Base-by-base conservation (phyloP, 2,888 invertebrate species). In the Xanthorhoe designata region DNA sequence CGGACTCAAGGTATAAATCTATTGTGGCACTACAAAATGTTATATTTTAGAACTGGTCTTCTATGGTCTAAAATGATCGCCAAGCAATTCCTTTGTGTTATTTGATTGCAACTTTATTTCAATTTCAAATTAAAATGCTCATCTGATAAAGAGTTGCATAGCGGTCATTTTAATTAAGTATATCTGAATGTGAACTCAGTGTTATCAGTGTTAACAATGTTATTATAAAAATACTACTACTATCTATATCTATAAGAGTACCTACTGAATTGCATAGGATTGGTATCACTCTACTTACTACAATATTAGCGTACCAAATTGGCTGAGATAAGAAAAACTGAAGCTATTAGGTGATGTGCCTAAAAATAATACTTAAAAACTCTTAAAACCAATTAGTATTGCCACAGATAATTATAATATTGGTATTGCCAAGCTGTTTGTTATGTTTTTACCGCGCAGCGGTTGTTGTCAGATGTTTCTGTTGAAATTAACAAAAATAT, bases 1-100 rank as follows among this genome's bases (percentile, higher is more conserved):
- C 83, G 96, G 96, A 79, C 88, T 97, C 57, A 97, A 97, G 94
- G 95, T 97, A 92, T 90, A 92, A 88, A 49, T 35, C 42, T 56
- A n/a, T 7, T 18, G 19, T 47, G 29, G 17, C 6, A 47, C 7
- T 15, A 47, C 17, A 17, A 17, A 47, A 47, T 0, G 45, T 45
- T 15, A 7, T 17, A 13, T 17, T 47, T 47, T 5, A 15, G 8
- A 17, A 17, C 17, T 47, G 47, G 17, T 47, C 17, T 47, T 8
- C 13, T 47, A 10, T 42, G 3, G 13, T 13, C 38, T 42, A 42
- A 13, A 42, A 42, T 13, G 2, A 13, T 13, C 38, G 13, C 38
- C 0, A 13, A 38, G 13, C 38, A 38, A 38, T 38, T 38, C 10
- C 38, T 38, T 13, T 10, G 38, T 10, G 1, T 38, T 9, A 38